Base-by-base conservation (phyloP, 1,140 invertebrate genomes). In the Atopsyche davidsoni region DNA sequence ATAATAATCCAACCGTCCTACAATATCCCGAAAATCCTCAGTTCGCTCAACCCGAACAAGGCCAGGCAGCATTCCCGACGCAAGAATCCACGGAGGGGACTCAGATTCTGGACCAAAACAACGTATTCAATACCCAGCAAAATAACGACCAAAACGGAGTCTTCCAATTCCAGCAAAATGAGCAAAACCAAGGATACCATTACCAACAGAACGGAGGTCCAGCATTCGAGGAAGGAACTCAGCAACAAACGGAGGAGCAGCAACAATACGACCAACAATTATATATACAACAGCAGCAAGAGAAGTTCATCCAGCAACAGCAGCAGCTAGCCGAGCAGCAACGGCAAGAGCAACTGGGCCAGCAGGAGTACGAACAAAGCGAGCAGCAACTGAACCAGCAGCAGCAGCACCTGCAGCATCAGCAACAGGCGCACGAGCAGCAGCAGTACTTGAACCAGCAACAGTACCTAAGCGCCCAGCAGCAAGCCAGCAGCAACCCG, bases 321-420 rank as follows among this genome's bases (percentile, higher is more conserved):
- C 51, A 42, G 28, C 19, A 53, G 16, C 52, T 23, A 21, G 19
- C 17, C n/a, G 7, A 36, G 10, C 22, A 45, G 11, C 16, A 49
- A 25, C 46, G 42, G 14, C 46, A 49, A 18, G 58, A 67, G 31
- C 63, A 67, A 46, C 64, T 57, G 18, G 65, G 69, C 21, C 60
- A 68, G 32, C 64, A 69, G 40, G 43, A 69, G 28, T 65, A 69
- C 23, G 65, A 70, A 19, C 67, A 70, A 42, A 65, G 64, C 4
- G 64, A 68, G 32, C 63, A 68, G 22, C 68, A 70, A 38, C 58
- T 68, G n/a, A 67, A 69, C 1, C 66, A 70, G 42, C 62, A 65
- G 11, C 64, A 70, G 19, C 63, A 63, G 16, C 32, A 64, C 40
- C 38, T 28, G n/a, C 34, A 53, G 4, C 35, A 52, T 11, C 34